Percentiles rank a stretch among this genome's conserved stretches.
Evolutionary conservation across 2,888 invertebrate genomes (phyloP).

Genomic region (Danaus chrysippus): DNA sequence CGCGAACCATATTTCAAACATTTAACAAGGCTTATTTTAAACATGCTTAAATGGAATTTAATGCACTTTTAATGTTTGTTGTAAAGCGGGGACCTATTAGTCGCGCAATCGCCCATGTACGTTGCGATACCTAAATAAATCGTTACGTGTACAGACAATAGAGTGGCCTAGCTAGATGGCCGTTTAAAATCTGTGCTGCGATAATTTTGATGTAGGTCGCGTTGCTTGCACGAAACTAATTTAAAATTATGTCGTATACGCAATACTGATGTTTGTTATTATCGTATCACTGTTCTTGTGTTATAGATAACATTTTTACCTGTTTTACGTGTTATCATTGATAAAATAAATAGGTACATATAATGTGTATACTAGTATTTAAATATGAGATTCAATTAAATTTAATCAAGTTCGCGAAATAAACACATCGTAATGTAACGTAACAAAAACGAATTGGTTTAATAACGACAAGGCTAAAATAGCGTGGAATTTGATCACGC

Average conservation of each 20-base stretch:
- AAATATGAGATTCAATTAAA: no score
- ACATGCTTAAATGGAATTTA: constrained; percentile 65
- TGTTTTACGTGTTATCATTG: no score
- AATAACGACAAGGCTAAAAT: constrained; percentile 60
- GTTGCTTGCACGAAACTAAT: constrained; percentile 32
- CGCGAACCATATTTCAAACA: constrained; percentile 57
- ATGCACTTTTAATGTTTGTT: constrained; percentile 71
- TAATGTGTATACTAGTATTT: background rate
- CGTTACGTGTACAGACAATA: constrained; percentile 26
- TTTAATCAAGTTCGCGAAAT: constrained; percentile 9
- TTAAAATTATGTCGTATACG: constrained; percentile 18
- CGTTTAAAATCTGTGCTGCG: constrained; percentile 27
- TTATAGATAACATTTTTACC: constrained; percentile 13
- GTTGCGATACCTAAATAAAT: constrained; percentile 27
- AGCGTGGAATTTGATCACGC: constrained; percentile 63
- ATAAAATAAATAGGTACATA: background rate
- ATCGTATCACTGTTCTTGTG: constrained; percentile 17
- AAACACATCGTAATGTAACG: constrained; percentile 15
- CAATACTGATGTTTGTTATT: constrained; percentile 22
- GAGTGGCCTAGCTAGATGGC: constrained; percentile 26
- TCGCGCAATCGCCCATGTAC: constrained; percentile 46
- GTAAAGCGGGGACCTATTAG: constrained; percentile 60
- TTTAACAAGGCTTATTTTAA: constrained; percentile 49
- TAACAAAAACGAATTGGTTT: constrained; percentile 22
- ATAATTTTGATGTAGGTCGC: constrained; percentile 51